Base-by-base conservation (phyloP, 2,113 vertebrate genomes). In the Paralichthys olivaceus region DNA sequence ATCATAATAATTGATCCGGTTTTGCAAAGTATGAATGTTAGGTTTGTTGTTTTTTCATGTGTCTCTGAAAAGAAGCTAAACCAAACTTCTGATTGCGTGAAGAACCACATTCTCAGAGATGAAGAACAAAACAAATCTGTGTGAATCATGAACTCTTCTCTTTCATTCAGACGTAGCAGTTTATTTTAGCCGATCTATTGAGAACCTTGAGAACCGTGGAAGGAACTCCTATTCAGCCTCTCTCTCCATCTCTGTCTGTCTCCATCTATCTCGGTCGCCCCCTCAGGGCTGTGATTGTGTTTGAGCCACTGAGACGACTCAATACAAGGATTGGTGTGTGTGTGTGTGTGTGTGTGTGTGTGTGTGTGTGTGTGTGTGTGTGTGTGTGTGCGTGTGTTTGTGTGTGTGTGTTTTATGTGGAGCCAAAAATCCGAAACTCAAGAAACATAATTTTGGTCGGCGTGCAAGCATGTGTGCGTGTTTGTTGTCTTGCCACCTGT, bases 401-500 rank as follows among this genome's bases (percentile, higher is more conserved):
- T 72, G 72, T 80, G 49, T 55, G 63, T 75, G 63, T 69, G 69
- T 76, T 72, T 81, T 5, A 85, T 47, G 51, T 45, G 28, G 37
- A 59, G 69, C 73, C 69, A 84, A 69, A 80, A 80, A 85, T 77
- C 58, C 57, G 60, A 84, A 77, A 79, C 64, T 76, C 72, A 70
- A 61, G 47, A 83, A 81, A 79, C 66, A 80, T 73, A 64, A 75
- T 82, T 83, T 83, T 73, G 57, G 72, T 47, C 5, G 65, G 53
- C 55, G 67, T 55, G 8, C 45, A 49, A 59, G 37, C 71, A 9
- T 37, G 54, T 60, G 32, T 54, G 72, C 37, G 76, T 69, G 73
- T 70, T 32, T 67, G 64, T 75, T 66, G 77, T 69, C 25, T 68
- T 68, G 74, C 84, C 88, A 88, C 90, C 90, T 87, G 87, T 80